These are phyloP conservation scores for Lepidurus packardi DNA, from an alignment of 1,140 invertebrate genomes.

Conservation along the genomic window DNA sequence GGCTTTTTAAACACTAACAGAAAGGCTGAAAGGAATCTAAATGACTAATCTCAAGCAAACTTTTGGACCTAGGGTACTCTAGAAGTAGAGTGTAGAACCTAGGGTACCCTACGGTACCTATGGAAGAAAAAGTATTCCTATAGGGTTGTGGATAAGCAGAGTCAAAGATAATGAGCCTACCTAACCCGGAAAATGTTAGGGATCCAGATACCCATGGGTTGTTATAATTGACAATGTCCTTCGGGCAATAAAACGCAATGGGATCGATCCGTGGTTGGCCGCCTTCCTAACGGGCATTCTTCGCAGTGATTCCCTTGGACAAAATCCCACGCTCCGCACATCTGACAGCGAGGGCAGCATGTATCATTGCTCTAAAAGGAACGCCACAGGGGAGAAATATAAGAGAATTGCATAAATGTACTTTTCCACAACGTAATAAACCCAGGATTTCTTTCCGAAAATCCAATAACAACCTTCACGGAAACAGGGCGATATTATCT, in stretches of 20 bases:
- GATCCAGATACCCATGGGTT: slow-evolving; percentile 54
- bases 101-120: not conserved
- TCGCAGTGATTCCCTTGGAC: slow-evolving; percentile 56
- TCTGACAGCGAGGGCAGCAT: slow-evolving; percentile 57
- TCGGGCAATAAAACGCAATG: slow-evolving; percentile 50
- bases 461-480: too few relatives aligned
- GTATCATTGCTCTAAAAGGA: slow-evolving; percentile 47
- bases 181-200: slow-evolving; percentile 50
- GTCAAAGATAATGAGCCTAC: slow-evolving; percentile 41
- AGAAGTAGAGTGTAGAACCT: too few relatives aligned
- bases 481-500: too few relatives aligned
- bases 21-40: not conserved
- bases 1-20: not conserved
- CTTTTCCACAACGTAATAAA: not conserved
- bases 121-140: not conserved
- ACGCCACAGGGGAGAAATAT: slow-evolving; percentile 31
- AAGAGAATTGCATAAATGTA: not conserved
- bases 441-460: too few relatives aligned
- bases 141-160: not conserved
- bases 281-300: slow-evolving; percentile 51
- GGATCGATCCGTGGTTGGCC: slow-evolving; percentile 44
- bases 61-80: too few relatives aligned
- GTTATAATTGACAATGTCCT: slow-evolving; percentile 51
- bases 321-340: slow-evolving; percentile 57
- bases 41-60: not conserved